phyloP scores from a whole-genome alignment of 2,888 invertebrate species.

The Suillia variegata region DNA sequence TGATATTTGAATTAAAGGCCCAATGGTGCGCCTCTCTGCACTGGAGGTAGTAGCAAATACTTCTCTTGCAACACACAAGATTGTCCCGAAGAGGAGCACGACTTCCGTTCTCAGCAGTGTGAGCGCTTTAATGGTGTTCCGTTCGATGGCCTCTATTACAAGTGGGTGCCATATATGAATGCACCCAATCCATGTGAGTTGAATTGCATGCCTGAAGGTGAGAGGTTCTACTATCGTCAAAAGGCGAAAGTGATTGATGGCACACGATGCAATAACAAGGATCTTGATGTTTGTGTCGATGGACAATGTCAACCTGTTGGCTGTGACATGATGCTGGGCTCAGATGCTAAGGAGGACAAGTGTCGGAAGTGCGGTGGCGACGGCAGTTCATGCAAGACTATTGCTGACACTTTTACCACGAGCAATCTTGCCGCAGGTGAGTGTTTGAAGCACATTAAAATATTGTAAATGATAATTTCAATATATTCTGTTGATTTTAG shows the following conservation, averaged over 20 bases:
- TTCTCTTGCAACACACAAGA: constrained; percentile 92
- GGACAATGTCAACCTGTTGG: constrained; percentile 93
- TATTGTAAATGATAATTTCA: not conserved
- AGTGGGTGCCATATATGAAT: constrained; percentile 88
- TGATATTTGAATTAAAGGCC: constrained; percentile 60
- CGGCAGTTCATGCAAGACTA: constrained; percentile 84
- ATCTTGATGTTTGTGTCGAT: constrained; percentile 90
- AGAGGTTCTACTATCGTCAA: constrained; percentile 89
- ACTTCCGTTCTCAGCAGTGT: constrained; percentile 91
- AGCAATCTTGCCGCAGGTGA: constrained; percentile 76
- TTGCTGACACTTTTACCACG: constrained; percentile 72
- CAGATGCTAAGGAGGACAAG: constrained; percentile 82
- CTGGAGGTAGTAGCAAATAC: constrained; percentile 80
- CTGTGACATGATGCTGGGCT: constrained; percentile 93
- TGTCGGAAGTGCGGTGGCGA: constrained; percentile 93
- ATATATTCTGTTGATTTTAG: too few species aligned
- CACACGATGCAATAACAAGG: constrained; percentile 80
- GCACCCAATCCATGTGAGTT: constrained; percentile 91
- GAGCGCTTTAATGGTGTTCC: constrained; percentile 78
- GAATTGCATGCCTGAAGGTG: constrained; percentile 92
- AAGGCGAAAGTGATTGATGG: constrained; percentile 81
- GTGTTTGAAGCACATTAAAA: not conserved
- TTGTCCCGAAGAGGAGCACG: constrained; percentile 76
- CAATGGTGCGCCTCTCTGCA: constrained; percentile 70
- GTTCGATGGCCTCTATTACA: constrained; percentile 82